Evolutionary conservation across 1,140 invertebrate genomes (phyloP).

Genomic region (Tetraneura akinire): DNA sequence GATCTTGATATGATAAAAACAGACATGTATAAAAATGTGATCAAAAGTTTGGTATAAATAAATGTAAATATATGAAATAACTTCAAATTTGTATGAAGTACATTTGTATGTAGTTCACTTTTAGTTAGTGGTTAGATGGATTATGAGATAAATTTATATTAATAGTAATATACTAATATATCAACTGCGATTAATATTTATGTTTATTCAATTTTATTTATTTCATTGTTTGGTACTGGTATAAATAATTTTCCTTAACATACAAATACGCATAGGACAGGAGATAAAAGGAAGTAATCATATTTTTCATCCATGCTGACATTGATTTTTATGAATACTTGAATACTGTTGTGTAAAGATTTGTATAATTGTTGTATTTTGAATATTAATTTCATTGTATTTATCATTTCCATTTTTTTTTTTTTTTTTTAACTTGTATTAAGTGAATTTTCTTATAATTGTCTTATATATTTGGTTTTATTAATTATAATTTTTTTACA

Average conservation of each 20-base stretch:
- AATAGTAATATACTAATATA: no score
- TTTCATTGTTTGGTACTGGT: no score
- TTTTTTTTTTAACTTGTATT: background rate
- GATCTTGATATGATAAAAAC: no score
- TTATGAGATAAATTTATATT: no score
- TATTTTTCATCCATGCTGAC: background rate
- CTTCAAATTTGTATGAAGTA: no score
- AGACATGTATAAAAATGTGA: no score
- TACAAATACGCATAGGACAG: slow-evolving; percentile 25
- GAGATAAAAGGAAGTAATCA: slow-evolving; percentile 39
- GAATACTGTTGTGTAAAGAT: slow-evolving; percentile 11
- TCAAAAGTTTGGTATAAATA: no score
- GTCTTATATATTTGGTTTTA: background rate
- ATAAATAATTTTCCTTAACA: slow-evolving; percentile 22
- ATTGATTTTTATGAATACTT: background rate
- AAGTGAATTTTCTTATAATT: slow-evolving; percentile 1
- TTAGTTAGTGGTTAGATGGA: no score
- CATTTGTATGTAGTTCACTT: no score
- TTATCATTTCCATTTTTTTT: background rate
- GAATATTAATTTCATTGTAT: slow-evolving; percentile 41
- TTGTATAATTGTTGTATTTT: slow-evolving; percentile 32
- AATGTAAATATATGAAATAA: no score
- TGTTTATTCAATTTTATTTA: no score
- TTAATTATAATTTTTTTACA: background rate
- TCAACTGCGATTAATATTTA: no score